These are phyloP conservation scores for Drosophila willistoni DNA, from an alignment of 1,140 invertebrate species.

Conservation along the genomic window DNA sequence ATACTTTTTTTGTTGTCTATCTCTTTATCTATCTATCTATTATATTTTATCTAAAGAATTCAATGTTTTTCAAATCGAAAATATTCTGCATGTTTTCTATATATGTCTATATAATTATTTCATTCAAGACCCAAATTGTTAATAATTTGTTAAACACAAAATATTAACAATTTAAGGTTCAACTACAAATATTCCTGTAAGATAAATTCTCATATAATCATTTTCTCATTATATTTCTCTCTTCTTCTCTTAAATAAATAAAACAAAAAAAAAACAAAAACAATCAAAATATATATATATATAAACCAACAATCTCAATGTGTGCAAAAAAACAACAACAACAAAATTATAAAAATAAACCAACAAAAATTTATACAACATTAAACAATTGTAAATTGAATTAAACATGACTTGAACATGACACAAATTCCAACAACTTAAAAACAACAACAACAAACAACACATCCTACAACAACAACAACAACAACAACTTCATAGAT, in stretches of 20 bases:
- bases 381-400: constrained; percentile 69
- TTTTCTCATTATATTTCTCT: constrained; percentile 78
- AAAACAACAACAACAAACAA: constrained; percentile 36
- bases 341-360: constrained; percentile 42
- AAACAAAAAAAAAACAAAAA: constrained; percentile 39
- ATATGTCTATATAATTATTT: constrained; percentile 33
- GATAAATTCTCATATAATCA: constrained; percentile 76
- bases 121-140: neutral
- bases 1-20: constrained; percentile 52
- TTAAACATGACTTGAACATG: constrained; percentile 67
- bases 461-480: constrained; percentile 55
- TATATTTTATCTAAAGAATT: constrained; percentile 23
- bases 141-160: neutral
- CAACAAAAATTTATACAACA: constrained; percentile 56
- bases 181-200: constrained; percentile 54
- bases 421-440: constrained; percentile 60
- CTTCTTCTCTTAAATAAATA: constrained; percentile 64
- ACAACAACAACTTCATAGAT: constrained; percentile 75
- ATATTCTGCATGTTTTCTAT: constrained; percentile 72
- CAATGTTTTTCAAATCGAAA: constrained; percentile 39
- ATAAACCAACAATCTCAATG: constrained; percentile 69
- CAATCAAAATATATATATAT: constrained; percentile 44
- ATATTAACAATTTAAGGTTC: neutral
- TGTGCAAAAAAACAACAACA: constrained; percentile 60
- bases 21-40: constrained; percentile 49